These are phyloP conservation scores for Phalloptychus januarius DNA, from an alignment of 2,797 vertebrate genomes.

Conservation along the genomic window DNA sequence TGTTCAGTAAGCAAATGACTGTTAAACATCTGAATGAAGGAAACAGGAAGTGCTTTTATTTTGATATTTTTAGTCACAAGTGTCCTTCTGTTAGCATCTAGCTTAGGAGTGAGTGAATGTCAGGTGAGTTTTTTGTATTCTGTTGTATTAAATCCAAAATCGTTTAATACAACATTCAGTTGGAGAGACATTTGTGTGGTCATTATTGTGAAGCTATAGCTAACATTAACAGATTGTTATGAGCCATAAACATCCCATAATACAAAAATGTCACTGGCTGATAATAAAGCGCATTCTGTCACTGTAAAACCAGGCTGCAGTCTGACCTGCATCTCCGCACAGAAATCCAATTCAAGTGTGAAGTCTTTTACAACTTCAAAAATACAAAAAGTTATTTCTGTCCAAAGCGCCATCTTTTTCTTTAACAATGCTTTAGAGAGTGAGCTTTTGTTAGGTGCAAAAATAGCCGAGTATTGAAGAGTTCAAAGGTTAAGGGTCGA, in stretches of 20 bases:
- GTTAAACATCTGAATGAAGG: neutral
- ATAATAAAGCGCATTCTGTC: neutral
- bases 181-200: too few relatives aligned
- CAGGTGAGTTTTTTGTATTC: neutral
- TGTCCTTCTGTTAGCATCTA: neutral
- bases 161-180: neutral
- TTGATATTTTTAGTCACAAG: neutral
- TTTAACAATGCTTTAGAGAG: slow-evolving; percentile 24
- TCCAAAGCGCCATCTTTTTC: slow-evolving; percentile 5
- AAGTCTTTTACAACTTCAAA: neutral
- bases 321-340: neutral
- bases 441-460: slow-evolving; percentile 54
- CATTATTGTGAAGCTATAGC: neutral
- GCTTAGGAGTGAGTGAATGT: neutral
- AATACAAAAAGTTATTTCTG: slow-evolving; percentile 2
- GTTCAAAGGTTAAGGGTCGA: slow-evolving; percentile 54
- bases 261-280: neutral
- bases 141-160: neutral
- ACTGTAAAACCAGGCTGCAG: neutral
- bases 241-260: neutral
- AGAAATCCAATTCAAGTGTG: neutral
- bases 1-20: neutral
- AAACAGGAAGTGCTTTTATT: neutral
- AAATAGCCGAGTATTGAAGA: slow-evolving; percentile 51
- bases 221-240: neutral